phyloP scores from a whole-genome alignment of 64 coral and sea anemone species.

The Montipora efflorescens region DNA sequence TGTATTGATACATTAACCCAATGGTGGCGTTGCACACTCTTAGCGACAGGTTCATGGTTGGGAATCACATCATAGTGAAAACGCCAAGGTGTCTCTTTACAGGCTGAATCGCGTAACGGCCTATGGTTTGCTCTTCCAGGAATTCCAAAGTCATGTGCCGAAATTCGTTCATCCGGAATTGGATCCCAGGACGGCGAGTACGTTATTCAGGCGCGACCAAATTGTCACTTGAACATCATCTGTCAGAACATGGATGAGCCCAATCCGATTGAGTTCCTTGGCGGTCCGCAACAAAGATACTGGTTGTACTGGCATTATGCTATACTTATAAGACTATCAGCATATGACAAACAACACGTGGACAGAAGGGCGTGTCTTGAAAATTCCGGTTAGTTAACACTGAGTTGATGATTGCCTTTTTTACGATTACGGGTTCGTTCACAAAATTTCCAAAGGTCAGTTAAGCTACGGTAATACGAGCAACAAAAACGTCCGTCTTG shows the following conservation, averaged over 20 bases:
- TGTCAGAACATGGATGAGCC: conserved; percentile 95
- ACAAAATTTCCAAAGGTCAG: no score
- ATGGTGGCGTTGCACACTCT: no score
- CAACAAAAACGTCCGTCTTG: no score
- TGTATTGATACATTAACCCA: no score
- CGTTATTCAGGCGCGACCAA: conserved; percentile 80
- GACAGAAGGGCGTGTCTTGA: conserved; percentile 88
- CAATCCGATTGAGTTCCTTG: conserved; percentile 87
- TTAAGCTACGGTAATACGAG: no score
- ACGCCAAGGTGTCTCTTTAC: no score
- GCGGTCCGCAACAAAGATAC: conserved; percentile 85
- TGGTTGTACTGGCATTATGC: conserved; percentile 95
- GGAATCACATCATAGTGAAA: no score
- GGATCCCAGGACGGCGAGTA: conserved; percentile 91
- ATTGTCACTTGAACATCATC: conserved; percentile 92
- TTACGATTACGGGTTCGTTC: no score
- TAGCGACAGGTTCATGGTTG: no score
- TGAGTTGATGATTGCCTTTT: no score
- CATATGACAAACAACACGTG: conserved; percentile 81
- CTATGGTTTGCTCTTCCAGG: conserved; percentile 30
- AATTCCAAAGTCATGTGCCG: conserved; percentile 88
- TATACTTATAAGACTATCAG: conserved; percentile 81
- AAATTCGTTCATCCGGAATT: conserved; percentile 92
- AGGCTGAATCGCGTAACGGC: no score
- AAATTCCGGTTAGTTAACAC: conserved; percentile 62